Evolutionary conservation across 2,888 invertebrate genomes (phyloP), one percentile per base, ranked within the genome.

Genomic region (Phanerotoma sp.): DNA sequence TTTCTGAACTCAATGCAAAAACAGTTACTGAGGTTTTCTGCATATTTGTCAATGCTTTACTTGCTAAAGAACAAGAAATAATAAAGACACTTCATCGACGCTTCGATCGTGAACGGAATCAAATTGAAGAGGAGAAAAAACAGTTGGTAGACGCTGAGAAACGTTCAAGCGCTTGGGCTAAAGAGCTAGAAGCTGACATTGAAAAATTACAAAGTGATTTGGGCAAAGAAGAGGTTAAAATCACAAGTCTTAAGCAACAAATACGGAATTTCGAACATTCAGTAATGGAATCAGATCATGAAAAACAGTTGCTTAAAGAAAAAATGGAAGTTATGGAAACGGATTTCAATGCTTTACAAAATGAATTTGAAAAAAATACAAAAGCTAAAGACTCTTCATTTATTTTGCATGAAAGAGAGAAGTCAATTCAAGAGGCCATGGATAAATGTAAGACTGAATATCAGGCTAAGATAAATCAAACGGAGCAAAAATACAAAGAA

Each of bases 41-140:
- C 4, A 50, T 61, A 6, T 71, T 76, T n/a, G 18, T 75, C 4
- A 64, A 66, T 13, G 61, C 64, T 1, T 60, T 77, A 4, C 54
- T 76, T 53, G 52, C 62, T 9, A 77, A 72, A 33, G 74, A 77
- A 49, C 49, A 62, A 2, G 75, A 77, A 57, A 54, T 77, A 5
- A 58, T 73, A 0, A 64, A 66, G 46, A 47, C 40, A 3, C 37
- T 75, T 21, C 62, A 55, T n/a, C 57, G 64, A 9, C 42, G 62
- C 3, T 66, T 59, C n/a, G 60, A 66, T 10, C 62, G 49, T 13
- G 64, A 61, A 2, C 67, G 61, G 37, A 56, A 61, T 21, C 66
- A 65, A 35, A 46, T 75, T 1, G 62, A 62, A 16, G 73, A 75
- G 0, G 64, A 68, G 18, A 71, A 63, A 11, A 62, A 64, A 6